Evolutionary conservation across 23 tunicate genomes (phyloP).

Genomic region (Ascidia mentula): DNA sequence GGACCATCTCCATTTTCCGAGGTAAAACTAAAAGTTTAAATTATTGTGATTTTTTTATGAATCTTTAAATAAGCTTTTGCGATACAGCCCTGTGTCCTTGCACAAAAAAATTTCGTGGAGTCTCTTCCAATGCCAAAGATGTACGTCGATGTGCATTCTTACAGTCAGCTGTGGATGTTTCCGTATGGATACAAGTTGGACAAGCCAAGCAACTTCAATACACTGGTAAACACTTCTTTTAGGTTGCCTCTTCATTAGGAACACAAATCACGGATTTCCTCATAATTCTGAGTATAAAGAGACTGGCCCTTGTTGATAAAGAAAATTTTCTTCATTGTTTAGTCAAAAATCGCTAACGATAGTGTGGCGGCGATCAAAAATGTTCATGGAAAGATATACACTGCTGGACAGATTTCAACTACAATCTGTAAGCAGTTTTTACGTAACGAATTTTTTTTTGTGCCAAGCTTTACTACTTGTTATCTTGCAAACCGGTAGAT

Average conservation of each 20-base stretch:
- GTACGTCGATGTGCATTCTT: slow-evolving; percentile 71
- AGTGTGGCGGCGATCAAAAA: slow-evolving; percentile 39
- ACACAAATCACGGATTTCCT: too few relatives aligned
- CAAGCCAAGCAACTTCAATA: background rate
- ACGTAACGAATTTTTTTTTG: too few relatives aligned
- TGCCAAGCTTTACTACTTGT: too few relatives aligned
- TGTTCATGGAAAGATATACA: slow-evolving; percentile 41
- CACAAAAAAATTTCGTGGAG: slow-evolving; percentile 52
- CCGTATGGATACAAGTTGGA: slow-evolving; percentile 59
- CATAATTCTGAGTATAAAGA: too few relatives aligned
- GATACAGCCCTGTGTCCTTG: slow-evolving; percentile 51
- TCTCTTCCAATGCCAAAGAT: slow-evolving; percentile 19
- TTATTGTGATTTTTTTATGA: too few relatives aligned
- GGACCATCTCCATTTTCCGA: slow-evolving; percentile 81
- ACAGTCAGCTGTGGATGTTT: slow-evolving; percentile 83
- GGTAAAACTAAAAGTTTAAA: too few relatives aligned
- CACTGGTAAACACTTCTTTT: too few relatives aligned
- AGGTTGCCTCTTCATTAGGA: too few relatives aligned
- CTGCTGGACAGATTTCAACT: slow-evolving; percentile 58
- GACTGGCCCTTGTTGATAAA: too few relatives aligned
- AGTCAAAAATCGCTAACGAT: slow-evolving; percentile 34
- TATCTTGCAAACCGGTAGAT: too few relatives aligned
- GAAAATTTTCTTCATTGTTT: too few relatives aligned
- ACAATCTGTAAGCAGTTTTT: slow-evolving; percentile 89
- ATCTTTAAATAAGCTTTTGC: too few relatives aligned